Evolutionary conservation across 2,797 vertebrate genomes (phyloP), one percentile per base, ranked within the genome.

Genomic region (Gadopsis bispinosus): DNA sequence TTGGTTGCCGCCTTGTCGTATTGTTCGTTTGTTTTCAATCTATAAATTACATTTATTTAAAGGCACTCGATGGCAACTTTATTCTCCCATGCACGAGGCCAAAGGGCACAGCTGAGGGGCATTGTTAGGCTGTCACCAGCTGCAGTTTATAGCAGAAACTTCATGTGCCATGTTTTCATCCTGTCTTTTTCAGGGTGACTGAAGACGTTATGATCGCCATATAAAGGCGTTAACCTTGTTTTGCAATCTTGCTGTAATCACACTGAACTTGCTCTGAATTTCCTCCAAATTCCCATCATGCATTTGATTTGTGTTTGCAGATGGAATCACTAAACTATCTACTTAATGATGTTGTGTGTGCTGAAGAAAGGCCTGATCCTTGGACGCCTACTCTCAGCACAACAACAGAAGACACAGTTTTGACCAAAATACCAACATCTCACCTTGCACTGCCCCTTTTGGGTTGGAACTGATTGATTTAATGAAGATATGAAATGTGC

Each of bases 111-210:
- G 82, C 80, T 85, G 83, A 82, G 70, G 60, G 72, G 61, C 79
- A 90, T 89, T 89, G 86, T 88, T 84, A 77, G 64, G 50, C 79
- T 88, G 76, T 89, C 87, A 89, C 65, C 84, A 81, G 75, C 71
- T 75, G 59, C 67, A 81, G 80, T 84, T 87, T 78, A 83, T 59
- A 77, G 77, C 50, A 82, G 72, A 75, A 82, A 80, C 48, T 63
- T 69, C 65, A 72, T 71, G 65, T 79, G 53, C 63, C 55, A 43
- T 82, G 61, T 75, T 88, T 87, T 87, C 83, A 86, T 86, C 83
- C 77, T 87, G 85, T 83, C 53, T 33, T 48, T 53, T 70, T 65
- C 77, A 62, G 85, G 81, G 86, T 89, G 69, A 90, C 67, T 14
- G 70, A 33, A 65, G 4, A 35, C 19, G 20, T 11, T 45, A 4